Base-by-base conservation (phyloP, 2,888 invertebrate species). In the Vesta saturnalis region DNA sequence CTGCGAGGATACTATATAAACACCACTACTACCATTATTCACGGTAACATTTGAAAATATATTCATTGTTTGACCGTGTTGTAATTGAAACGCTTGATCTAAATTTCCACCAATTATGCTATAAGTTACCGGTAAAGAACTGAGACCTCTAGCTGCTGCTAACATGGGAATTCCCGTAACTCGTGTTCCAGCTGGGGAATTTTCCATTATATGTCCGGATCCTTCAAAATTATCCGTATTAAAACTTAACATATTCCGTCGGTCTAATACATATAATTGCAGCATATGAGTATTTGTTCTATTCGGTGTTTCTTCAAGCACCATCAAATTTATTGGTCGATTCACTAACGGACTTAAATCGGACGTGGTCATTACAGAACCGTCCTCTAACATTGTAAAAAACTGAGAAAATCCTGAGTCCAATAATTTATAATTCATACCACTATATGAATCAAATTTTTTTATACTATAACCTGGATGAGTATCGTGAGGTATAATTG, bases 291-390 rank as follows among this genome's bases (percentile, higher is more conserved):
- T 94, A 55, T 91, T 89, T 72, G 93, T 94, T 73, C 89, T 89
- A 82, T 94, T 94, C 2, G 92, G 91, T 56, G 92, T 90, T 81
- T 94, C 93, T 81, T 95, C 94, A 64, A 94, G 85, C 16, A 95
- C 91, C 60, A 94, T 89, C 66, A 95, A 87, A 81, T 94, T 91
- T 21, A 95, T 91, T 0, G 94, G 93, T 73, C 90, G 89, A 82
- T 95, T 92, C 69, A 94, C 90, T 70, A 96, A 85, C 12, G 94
- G 93, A 60, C 91, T 89, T 47, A 96, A 88, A 80, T 95, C 94
- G 43, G 94, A 91, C 21, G 94, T 95, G 54, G 95, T 95, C 95
- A 96, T 96, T 65, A 96, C 91, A 64, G 95, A 89, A 60, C 96
- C 96, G 83, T 95, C 93, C 74, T 92, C 91, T 65, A 96, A 88